Conservation (phyloP, 2,797 vertebrate species). For the Ambastaia sidthimunki region DNA sequence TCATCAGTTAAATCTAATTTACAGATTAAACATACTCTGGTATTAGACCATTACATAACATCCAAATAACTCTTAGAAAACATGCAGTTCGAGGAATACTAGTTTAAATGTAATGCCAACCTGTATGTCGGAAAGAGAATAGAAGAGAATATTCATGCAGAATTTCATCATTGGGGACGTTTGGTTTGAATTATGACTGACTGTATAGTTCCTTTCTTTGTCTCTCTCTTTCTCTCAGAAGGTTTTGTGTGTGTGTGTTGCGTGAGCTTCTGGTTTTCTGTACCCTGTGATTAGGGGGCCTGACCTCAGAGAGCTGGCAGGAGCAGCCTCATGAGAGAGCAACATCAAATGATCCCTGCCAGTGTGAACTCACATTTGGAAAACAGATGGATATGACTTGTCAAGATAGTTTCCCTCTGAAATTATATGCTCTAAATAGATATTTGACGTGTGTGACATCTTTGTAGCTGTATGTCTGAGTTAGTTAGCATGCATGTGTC, state of each 20-base stretch:
- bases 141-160: not conserved
- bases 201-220: not conserved
- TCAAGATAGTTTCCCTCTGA: conserved; percentile 16
- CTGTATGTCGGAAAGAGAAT: not conserved
- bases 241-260: conserved; percentile 38
- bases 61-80: conserved; percentile 8
- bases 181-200: conserved; percentile 30
- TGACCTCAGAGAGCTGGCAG: conserved; percentile 46
- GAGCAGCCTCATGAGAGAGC: conserved; percentile 42
- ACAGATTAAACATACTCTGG: not conserved
- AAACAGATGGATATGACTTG: conserved; percentile 43
- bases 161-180: conserved; percentile 32
- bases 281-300: conserved; percentile 83
- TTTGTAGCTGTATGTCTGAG: not conserved
- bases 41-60: conserved; percentile 19
- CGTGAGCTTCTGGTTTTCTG: conserved; percentile 63
- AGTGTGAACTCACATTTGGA: conserved; percentile 47
- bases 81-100: not conserved
- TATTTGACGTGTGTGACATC: not conserved
- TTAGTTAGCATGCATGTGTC: not conserved
- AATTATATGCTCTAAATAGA: not conserved
- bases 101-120: not conserved
- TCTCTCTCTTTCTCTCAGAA: conserved; percentile 25
- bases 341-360: conserved; percentile 46
- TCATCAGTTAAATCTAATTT: no score